Evolutionary conservation across 2,888 invertebrate species (phyloP).

Genomic region (Scaptomyza reducta): DNA sequence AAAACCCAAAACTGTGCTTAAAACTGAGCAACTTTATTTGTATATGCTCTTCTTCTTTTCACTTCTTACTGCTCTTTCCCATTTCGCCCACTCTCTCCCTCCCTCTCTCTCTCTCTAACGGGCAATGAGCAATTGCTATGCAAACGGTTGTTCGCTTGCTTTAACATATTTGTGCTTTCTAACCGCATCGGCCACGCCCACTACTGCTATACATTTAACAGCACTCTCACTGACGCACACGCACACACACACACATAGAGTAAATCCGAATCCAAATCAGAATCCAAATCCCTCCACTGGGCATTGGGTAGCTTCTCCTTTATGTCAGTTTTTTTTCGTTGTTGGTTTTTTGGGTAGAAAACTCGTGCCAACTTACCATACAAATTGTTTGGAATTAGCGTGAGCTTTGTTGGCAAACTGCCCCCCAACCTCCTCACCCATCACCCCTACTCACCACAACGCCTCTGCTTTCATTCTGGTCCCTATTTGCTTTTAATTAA

Average conservation of each 20-base stretch:
- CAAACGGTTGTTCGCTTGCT: conserved; percentile 54
- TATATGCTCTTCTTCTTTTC: not conserved
- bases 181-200: conserved; percentile 55
- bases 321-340: conserved; percentile 8
- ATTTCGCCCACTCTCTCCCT: not conserved
- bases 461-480: conserved; percentile 12
- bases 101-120: not conserved
- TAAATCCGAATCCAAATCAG: conserved; percentile 30
- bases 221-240: conserved; percentile 1
- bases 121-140: conserved; percentile 76
- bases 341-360: conserved; percentile 22
- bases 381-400: conserved; percentile 70
- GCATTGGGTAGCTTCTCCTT: conserved; percentile 33
- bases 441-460: conserved; percentile 6
- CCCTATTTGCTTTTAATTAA: conserved; percentile 77
- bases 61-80: not conserved
- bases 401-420: conserved; percentile 26
- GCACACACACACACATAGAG: not conserved
- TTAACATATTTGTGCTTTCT: conserved; percentile 75
- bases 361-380: conserved; percentile 55
- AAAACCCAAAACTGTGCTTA: conserved; percentile 7
- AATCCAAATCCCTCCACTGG: conserved; percentile 33
- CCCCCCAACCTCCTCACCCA: not conserved
- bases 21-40: conserved; percentile 38
- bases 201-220: conserved; percentile 70